Evolutionary conservation across 2,113 vertebrate genomes (phyloP).

Genomic region (Platichthys flesus): DNA sequence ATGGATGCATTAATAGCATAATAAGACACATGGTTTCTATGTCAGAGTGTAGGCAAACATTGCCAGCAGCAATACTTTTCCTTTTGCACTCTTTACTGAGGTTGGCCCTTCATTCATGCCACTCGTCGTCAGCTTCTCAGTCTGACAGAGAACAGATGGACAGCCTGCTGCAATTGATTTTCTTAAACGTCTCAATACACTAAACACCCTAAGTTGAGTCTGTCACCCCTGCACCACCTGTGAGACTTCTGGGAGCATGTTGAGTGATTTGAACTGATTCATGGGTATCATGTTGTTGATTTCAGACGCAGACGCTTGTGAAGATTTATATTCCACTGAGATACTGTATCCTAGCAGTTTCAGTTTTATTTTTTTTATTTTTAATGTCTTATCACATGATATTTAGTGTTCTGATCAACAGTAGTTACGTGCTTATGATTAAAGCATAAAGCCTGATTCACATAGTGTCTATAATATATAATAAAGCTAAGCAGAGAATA

Average conservation of each 20-base stretch:
- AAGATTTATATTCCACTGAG: background rate
- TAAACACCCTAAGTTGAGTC: background rate
- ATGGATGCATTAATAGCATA: background rate
- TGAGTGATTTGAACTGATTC: background rate
- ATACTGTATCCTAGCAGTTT: no score
- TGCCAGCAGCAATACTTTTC: conserved; percentile 39
- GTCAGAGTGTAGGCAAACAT: conserved; percentile 11
- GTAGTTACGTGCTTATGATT: no score
- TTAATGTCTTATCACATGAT: no score
- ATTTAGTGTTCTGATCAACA: no score
- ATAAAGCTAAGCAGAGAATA: no score
- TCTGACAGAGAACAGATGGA: conserved; percentile 59
- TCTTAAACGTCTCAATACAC: background rate
- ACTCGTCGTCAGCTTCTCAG: conserved; percentile 14
- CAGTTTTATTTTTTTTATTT: no score
- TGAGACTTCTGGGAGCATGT: background rate
- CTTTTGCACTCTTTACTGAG: conserved; percentile 38
- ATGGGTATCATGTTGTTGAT: background rate
- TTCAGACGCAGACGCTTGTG: background rate
- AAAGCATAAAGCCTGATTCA: no score
- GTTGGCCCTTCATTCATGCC: conserved; percentile 14
- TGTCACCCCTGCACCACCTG: background rate
- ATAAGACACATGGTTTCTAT: conserved; percentile 17
- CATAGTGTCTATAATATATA: no score
- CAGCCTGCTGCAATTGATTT: background rate